Evolutionary conservation across 2,797 vertebrate genomes (phyloP).

Genomic region (Synaphobranchus kaupii): DNA sequence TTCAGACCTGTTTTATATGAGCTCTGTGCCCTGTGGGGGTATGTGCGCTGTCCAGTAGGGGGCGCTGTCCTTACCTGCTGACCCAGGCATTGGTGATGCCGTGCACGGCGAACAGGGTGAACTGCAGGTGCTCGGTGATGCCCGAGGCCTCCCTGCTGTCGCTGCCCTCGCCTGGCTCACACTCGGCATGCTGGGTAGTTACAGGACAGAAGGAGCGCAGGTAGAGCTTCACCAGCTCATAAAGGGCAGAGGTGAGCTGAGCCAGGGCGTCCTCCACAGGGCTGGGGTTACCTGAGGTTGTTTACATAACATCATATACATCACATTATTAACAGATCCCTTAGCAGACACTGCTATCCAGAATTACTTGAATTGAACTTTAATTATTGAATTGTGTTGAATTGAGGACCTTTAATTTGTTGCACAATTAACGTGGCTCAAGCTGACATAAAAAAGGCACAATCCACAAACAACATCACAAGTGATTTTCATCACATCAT

Average conservation of each 20-base stretch:
- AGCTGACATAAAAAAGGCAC: too few relatives aligned
- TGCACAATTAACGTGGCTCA: too few relatives aligned
- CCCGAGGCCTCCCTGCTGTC: conserved; percentile 83
- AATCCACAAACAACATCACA: too few relatives aligned
- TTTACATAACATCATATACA: background rate
- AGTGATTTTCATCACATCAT: too few relatives aligned
- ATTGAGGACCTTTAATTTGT: too few relatives aligned
- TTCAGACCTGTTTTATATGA: too few relatives aligned
- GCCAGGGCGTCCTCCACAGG: conserved; percentile 80
- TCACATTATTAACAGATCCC: too few relatives aligned
- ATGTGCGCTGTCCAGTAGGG: background rate
- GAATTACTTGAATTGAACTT: too few relatives aligned
- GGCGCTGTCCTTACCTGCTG: conserved; percentile 78
- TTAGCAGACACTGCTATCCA: too few relatives aligned
- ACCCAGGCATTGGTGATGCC: conserved; percentile 88
- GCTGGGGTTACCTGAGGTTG: conserved; percentile 68
- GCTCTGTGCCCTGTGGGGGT: too few relatives aligned
- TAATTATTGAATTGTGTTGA: too few relatives aligned
- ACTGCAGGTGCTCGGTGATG: conserved; percentile 89
- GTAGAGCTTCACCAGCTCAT: conserved; percentile 84
- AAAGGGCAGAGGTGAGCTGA: conserved; percentile 83
- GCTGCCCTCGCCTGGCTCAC: conserved; percentile 51
- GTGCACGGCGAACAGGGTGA: conserved; percentile 90
- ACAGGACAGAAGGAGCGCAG: conserved; percentile 73
- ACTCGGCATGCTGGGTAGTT: conserved; percentile 35